Evolutionary conservation across 2,797 vertebrate species (phyloP).

Genomic region (Chrosomus eos): DNA sequence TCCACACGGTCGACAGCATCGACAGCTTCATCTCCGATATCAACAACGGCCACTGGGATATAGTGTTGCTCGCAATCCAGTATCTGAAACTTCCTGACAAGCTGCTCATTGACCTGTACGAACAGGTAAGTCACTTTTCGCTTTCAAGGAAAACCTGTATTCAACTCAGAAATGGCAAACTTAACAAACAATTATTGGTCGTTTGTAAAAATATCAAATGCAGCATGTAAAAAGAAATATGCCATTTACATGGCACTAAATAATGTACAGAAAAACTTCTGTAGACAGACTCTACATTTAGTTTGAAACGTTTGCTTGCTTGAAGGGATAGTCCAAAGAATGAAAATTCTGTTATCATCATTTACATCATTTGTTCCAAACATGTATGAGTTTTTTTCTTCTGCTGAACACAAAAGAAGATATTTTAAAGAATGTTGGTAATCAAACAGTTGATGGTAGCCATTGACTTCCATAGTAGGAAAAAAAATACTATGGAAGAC

Average conservation of each 20-base stretch:
- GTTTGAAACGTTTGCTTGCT: neutral
- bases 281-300: neutral
- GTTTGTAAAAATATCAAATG: neutral
- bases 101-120: constrained; percentile 96
- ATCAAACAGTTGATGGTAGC: too few relatives aligned
- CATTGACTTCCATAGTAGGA: too few relatives aligned
- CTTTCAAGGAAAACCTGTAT: neutral
- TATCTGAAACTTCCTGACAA: constrained; percentile 96
- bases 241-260: neutral
- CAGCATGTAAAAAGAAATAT: too few relatives aligned
- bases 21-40: constrained; percentile 97
- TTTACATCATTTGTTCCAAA: too few relatives aligned
- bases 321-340: neutral
- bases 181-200: neutral
- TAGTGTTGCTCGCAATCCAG: constrained; percentile 95
- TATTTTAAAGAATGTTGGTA: too few relatives aligned
- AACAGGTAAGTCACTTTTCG: constrained; percentile 81
- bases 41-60: constrained; percentile 97
- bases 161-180: neutral
- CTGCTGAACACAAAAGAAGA: too few relatives aligned
- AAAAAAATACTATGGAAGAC: too few relatives aligned
- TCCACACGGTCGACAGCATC: constrained; percentile 98
- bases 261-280: neutral
- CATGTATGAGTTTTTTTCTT: too few relatives aligned
- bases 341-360: neutral